phyloP scores from a whole-genome alignment of 2,888 invertebrate species.

The Trachelus iudaicus region DNA sequence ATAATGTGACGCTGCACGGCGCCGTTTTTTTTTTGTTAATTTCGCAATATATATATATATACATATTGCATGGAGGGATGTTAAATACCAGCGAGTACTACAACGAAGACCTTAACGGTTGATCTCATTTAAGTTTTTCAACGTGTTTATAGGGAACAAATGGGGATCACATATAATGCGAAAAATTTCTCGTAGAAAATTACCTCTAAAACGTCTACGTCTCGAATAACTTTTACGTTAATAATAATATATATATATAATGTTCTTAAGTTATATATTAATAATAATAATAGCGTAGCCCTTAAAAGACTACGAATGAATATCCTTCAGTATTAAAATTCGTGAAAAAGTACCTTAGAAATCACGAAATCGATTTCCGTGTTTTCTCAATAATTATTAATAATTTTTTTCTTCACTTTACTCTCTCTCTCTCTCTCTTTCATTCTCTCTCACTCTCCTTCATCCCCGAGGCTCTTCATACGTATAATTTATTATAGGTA shows the following conservation, averaged over 20 bases:
- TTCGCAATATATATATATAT: not conserved
- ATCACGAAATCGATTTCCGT: conserved; percentile 15
- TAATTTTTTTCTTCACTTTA: conserved; percentile 13
- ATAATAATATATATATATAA: conserved; percentile 25
- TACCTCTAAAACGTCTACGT: conserved; percentile 29
- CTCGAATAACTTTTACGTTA: conserved; percentile 12
- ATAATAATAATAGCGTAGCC: not conserved
- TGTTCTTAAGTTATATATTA: not conserved
- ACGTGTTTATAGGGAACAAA: not conserved
- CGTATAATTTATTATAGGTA: not conserved
- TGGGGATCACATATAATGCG: conserved; percentile 23
- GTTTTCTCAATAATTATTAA: conserved; percentile 2
- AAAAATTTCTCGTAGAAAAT: conserved; percentile 38
- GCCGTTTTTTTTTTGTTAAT: no score
- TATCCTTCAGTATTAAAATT: conserved; percentile 31
- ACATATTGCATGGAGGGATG: no score
- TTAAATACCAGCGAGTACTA: no score
- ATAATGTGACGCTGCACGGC: no score
- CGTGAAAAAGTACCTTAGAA: conserved; percentile 38
- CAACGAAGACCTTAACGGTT: no score
- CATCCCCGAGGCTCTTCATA: not conserved
- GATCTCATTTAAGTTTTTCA: no score
- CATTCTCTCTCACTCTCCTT: not conserved
- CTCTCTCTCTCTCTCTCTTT: conserved; percentile 2
- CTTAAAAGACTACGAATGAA: conserved; percentile 12